Percentiles rank a stretch among this genome's conserved stretches.
These are phyloP conservation scores for Heliconius hewitsoni DNA, from an alignment of 1,140 invertebrate genomes.

Conservation along the genomic window DNA sequence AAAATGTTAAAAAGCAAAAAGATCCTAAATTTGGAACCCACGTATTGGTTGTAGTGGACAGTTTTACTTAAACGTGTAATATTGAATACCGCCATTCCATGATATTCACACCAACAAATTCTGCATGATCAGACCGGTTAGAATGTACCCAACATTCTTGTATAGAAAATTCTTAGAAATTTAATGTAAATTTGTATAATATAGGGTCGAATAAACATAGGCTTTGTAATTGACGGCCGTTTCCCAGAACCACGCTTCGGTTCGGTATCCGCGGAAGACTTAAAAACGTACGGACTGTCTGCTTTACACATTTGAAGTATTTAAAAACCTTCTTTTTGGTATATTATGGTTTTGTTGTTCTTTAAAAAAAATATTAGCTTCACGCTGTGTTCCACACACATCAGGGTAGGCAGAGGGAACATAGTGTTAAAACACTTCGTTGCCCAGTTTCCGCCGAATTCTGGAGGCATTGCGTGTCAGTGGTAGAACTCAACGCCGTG, in stretches of 20 bases:
- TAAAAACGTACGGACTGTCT: not conserved
- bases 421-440: no score
- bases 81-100: not conserved
- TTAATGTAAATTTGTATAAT: slow-evolving; percentile 19
- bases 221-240: slow-evolving; percentile 20
- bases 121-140: slow-evolving; percentile 18
- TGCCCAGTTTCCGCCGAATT: no score
- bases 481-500: no score
- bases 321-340: not conserved
- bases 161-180: slow-evolving; percentile 21
- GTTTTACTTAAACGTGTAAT: not conserved
- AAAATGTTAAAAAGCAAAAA: no score
- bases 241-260: slow-evolving; percentile 18
- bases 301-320: not conserved
- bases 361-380: no score
- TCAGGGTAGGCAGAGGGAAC: no score
- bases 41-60: not conserved
- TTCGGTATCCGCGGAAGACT: slow-evolving; percentile 8
- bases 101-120: not conserved
- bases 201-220: slow-evolving; percentile 28
- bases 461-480: no score
- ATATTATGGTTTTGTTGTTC: not conserved
- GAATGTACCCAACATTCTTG: slow-evolving; percentile 9
- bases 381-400: no score
- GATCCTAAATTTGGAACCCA: no score